Evolutionary conservation across 2,797 vertebrate species (phyloP), one percentile per base, ranked within the genome.

Genomic region (Gymnocypris eckloni): DNA sequence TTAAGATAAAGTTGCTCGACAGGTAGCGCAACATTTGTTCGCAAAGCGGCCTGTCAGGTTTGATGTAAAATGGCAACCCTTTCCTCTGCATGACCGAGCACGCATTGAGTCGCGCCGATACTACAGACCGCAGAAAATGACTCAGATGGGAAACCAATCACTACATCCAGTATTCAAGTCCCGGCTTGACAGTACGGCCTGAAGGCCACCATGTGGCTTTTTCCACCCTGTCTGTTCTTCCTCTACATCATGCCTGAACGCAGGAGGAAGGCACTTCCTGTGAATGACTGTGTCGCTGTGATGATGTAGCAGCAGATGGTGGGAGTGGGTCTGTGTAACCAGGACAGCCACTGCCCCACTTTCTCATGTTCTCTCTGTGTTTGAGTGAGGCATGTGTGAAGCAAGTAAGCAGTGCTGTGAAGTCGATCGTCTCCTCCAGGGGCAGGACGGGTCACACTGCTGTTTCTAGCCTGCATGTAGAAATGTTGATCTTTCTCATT

Each of bases 391-490:
- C 66, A 77, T 8, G 77, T 83, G 86, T 83, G 79, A 79, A 69
- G 82, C 41, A 72, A 85, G 78, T 85, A 67, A 80, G 25, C 69
- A 78, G 67, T 79, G 43, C 48, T 39, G 18, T 77, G 37, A 79
- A 66, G 39, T 84, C 18, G 12, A 79, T 59, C n/a, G 50, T 70
- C 39, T 71, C 39, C 25, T 71, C 16, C n/a, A 4, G 72, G 66
- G 39, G n/a, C 83, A 48, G 66, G 66, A 89, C 86, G 20, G 87
- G 87, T 88, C 85, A 87, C 88, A 89, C 90, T 90, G 89, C 80
- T 89, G 89, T 85, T 93, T 94, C 92, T 92, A 90, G 90, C 90
- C 88, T 87, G 48, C 71, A 71, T 39, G 85, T 87, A 89, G 89
- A 90, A 84, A 90, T 83, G 82, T 83, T 83, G 71, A 75, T 75